Evolutionary conservation across 1,140 invertebrate genomes (phyloP).

Genomic region (Pseudomyrmex pallidus): DNA sequence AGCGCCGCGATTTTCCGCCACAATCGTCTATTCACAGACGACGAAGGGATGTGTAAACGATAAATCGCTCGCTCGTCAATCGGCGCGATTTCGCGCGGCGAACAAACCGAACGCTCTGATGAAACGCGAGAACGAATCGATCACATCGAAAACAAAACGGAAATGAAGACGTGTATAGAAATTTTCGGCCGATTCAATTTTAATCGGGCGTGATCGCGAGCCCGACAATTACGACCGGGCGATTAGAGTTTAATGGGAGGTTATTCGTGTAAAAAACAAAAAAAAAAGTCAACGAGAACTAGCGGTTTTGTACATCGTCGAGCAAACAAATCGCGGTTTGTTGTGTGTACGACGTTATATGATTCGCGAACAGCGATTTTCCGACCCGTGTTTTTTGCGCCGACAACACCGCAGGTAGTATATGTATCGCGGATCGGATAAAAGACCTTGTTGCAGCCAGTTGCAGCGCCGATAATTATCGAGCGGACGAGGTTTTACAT

Average conservation of each 20-base stretch:
- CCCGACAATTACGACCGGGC: neutral
- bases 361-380: slow-evolving; percentile 25
- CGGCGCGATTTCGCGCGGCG: neutral
- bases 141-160: too few species aligned
- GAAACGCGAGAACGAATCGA: too few species aligned
- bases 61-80: neutral
- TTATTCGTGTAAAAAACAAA: slow-evolving; percentile 7
- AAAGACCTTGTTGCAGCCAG: slow-evolving; percentile 22
- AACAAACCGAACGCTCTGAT: too few species aligned
- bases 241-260: slow-evolving; percentile 19
- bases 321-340: neutral
- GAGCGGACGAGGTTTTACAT: slow-evolving; percentile 23
- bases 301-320: slow-evolving; percentile 3
- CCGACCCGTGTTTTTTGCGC: slow-evolving; percentile 21
- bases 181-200: neutral
- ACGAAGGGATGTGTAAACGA: slow-evolving; percentile 2
- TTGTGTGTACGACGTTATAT: neutral
- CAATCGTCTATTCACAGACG: slow-evolving; percentile 68
- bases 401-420: slow-evolving; percentile 3
- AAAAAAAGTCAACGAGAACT: neutral
- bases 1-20: slow-evolving; percentile 51
- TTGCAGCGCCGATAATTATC: slow-evolving; percentile 46
- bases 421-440: slow-evolving; percentile 1
- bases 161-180: neutral
- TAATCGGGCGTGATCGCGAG: slow-evolving; percentile 14